phyloP scores from a whole-genome alignment of 2,888 invertebrate species.

The Sinohyriopsis cumingii region DNA sequence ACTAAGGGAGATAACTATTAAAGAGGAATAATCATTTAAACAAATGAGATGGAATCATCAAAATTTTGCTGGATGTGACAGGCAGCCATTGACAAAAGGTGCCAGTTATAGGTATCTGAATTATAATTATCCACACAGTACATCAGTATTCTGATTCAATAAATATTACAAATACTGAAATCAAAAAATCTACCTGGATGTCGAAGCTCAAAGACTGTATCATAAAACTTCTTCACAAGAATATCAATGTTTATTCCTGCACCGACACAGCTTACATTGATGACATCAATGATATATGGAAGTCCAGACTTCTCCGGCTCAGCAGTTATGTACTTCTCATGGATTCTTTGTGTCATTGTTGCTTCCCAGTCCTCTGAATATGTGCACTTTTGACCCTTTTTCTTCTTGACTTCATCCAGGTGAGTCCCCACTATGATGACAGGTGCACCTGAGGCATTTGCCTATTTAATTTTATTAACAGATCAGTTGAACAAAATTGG shows the following conservation, averaged over 20 bases:
- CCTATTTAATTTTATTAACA: slow-evolving; percentile 72
- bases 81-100: too few species aligned
- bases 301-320: slow-evolving; percentile 97
- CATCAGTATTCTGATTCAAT: not conserved
- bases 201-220: slow-evolving; percentile 91
- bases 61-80: too few species aligned
- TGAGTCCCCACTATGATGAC: slow-evolving; percentile 97
- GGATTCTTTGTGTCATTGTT: slow-evolving; percentile 80
- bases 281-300: slow-evolving; percentile 90
- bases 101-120: too few species aligned
- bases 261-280: slow-evolving; percentile 81
- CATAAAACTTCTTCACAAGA: slow-evolving; percentile 92
- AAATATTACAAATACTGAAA: not conserved
- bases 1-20: too few species aligned
- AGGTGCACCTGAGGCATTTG: slow-evolving; percentile 95
- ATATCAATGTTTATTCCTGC: slow-evolving; percentile 88
- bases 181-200: slow-evolving; percentile 80
- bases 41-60: too few species aligned
- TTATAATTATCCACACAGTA: too few species aligned
- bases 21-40: too few species aligned
- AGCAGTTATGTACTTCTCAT: slow-evolving; percentile 82
- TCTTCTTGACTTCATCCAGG: slow-evolving; percentile 83
- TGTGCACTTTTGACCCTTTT: slow-evolving; percentile 74
- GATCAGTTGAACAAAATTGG: not conserved
- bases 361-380: slow-evolving; percentile 87